Conservation (phyloP, 2,888 invertebrate species). For the Drosophila ochracea region DNA sequence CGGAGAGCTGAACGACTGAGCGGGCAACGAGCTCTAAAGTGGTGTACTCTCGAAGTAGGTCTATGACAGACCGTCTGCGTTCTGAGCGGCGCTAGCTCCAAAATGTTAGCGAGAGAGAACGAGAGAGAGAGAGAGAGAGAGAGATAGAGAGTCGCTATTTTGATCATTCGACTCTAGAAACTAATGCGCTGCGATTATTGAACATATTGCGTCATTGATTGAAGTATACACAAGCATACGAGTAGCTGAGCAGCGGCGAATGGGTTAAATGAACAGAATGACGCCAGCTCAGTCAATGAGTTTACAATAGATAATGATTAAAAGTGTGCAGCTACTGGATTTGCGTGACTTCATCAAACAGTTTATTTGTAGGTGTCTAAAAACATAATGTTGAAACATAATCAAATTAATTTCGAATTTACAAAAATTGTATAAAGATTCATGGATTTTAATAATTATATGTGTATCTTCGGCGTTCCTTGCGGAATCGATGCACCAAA, state of each 20-base stretch:
- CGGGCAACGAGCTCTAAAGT: constrained; percentile 37
- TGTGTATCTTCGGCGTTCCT: constrained; percentile 59
- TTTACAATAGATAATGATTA: constrained; percentile 11
- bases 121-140: constrained; percentile 9
- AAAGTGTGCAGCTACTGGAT: constrained; percentile 3
- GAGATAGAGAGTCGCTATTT: constrained; percentile 1
- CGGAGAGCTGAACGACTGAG: constrained; percentile 33
- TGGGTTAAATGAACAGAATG: constrained; percentile 13
- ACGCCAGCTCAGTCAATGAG: constrained; percentile 23
- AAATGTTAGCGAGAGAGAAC: constrained; percentile 16
- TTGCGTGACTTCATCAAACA: neutral
- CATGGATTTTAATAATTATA: constrained; percentile 59
- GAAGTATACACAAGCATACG: constrained; percentile 1
- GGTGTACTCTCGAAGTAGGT: constrained; percentile 37
- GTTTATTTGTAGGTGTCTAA: constrained; percentile 19
- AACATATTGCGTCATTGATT: constrained; percentile 57
- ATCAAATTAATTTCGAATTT: neutral
- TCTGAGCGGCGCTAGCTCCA: constrained; percentile 27
- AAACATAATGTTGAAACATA: constrained; percentile 5
- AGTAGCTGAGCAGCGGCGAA: neutral
- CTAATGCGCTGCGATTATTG: constrained; percentile 53
- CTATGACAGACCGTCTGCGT: constrained; percentile 14
- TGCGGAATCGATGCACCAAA: constrained; percentile 72
- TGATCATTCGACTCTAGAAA: constrained; percentile 25
- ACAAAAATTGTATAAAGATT: neutral